phyloP scores from a whole-genome alignment of 2,797 vertebrate genomes.

The Lacerta bilineata region DNA sequence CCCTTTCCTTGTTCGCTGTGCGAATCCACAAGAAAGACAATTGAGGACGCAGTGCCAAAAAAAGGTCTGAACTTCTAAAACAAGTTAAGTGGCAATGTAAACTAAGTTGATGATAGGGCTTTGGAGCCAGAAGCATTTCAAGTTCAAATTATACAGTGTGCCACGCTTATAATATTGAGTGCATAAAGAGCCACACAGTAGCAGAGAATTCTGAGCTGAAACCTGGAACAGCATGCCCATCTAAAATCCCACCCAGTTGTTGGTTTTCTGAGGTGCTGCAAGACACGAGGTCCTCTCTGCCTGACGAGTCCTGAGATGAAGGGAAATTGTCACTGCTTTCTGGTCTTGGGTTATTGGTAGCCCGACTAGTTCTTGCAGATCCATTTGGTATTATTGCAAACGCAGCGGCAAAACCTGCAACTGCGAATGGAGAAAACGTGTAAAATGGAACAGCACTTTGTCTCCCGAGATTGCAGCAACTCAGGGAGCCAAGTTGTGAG shows the following conservation, averaged over 20 bases:
- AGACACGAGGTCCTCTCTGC: background rate
- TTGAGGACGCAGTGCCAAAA: slow-evolving; percentile 22
- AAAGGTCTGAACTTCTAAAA: slow-evolving; percentile 33
- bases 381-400: no score
- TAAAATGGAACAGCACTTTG: background rate
- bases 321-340: background rate
- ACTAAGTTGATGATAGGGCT: slow-evolving; percentile 1
- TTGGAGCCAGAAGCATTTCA: background rate
- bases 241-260: background rate
- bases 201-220: background rate
- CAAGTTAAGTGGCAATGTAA: background rate
- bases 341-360: background rate
- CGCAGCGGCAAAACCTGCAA: no score
- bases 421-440: no score
- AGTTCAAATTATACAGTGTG: slow-evolving; percentile 9
- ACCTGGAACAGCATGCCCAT: background rate
- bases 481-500: background rate
- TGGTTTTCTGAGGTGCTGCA: background rate
- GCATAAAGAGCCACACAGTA: background rate
- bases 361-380: background rate
- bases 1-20: background rate
- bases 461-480: background rate
- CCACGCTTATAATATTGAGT: background rate
- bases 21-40: slow-evolving; percentile 8
- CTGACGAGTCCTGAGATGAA: background rate